Base-by-base conservation (phyloP, 1,140 invertebrate genomes). In the Hyphantria cunea region DNA sequence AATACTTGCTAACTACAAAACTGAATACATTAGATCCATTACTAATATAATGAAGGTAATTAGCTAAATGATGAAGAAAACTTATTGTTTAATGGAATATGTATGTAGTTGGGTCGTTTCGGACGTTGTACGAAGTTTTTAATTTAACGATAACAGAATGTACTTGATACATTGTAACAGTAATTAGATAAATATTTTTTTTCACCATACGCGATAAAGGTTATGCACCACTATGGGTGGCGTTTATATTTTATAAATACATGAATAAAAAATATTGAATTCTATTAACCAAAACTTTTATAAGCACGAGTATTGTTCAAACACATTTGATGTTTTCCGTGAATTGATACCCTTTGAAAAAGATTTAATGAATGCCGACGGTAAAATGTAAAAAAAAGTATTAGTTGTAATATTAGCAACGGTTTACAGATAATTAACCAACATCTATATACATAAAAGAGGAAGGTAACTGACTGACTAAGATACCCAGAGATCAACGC, bases 141-240 rank as follows among this genome's bases (percentile, higher is more conserved):
- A 25, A 25, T 25, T 25, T 17, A 17, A 47, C 9, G 45, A 47
- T 47, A 47, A n/a, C 45, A 17, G 7, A 10, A 25, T 47, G 17
- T 47, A 17, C 17, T 44, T 44, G 6, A 44, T 12, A 44, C 14
- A 17, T 9, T 25, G 12, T 41, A 52, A 52, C 49, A 61, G 59
- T 61, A 52, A 61, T 45, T 45, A 45, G 59, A 61, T 61, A 61
- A 52, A 44, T 6, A 17, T 6, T 34, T 2, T 37, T 48, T 48
- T 55, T 45, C 25, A 44, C n/a, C 7, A 53, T 9, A 39, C 14
- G 8, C 11, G 5, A 17, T 55, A 44, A 41, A 45, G 44, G 32
- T 10, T 7, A 42, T 5, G n/a, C 39, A 39, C 11, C 7, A 34
- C 0, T 10, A 11, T 25, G 17, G 17, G 17, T 25, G 17, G 17